Conservation (phyloP, 92 coral and sea anemone genomes). For the Bergia sp. region DNA sequence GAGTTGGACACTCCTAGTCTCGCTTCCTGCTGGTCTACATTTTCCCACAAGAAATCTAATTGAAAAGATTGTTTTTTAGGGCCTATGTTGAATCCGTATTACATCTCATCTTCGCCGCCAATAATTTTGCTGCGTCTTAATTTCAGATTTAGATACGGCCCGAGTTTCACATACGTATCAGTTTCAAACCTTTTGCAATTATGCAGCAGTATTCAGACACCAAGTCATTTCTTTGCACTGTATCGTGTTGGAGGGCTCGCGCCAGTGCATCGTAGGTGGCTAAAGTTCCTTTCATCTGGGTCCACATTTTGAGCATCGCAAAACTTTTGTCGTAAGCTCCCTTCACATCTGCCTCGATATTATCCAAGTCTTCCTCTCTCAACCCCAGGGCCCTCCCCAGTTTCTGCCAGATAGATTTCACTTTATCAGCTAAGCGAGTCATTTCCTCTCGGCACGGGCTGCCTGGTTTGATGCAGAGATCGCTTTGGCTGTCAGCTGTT, state of each 20-base stretch:
- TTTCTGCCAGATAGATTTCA: constrained; percentile 53
- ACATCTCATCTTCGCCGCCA: no score
- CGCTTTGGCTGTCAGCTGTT: not conserved
- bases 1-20: no score
- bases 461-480: constrained; percentile 49
- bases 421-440: constrained; percentile 47
- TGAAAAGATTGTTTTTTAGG: not conserved
- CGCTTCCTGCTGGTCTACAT: no score
- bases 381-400: constrained; percentile 64
- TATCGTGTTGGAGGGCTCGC: constrained; percentile 48
- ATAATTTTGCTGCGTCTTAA: not conserved
- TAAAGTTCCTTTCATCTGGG: constrained; percentile 42
- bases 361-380: constrained; percentile 46
- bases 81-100: no score
- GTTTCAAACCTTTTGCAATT: not conserved
- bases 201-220: not conserved
- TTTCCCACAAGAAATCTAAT: no score
- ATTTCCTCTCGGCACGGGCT: constrained; percentile 47
- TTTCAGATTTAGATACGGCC: not conserved
- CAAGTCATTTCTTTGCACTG: constrained; percentile 53
- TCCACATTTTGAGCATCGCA: constrained; percentile 69
- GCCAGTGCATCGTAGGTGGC: constrained; percentile 66
- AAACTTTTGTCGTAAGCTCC: constrained; percentile 55
- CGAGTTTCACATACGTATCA: not conserved
- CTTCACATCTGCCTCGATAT: constrained; percentile 51